These are phyloP conservation scores for Tachystola acroxantha DNA, from an alignment of 2,888 invertebrate genomes.

Conservation along the genomic window DNA sequence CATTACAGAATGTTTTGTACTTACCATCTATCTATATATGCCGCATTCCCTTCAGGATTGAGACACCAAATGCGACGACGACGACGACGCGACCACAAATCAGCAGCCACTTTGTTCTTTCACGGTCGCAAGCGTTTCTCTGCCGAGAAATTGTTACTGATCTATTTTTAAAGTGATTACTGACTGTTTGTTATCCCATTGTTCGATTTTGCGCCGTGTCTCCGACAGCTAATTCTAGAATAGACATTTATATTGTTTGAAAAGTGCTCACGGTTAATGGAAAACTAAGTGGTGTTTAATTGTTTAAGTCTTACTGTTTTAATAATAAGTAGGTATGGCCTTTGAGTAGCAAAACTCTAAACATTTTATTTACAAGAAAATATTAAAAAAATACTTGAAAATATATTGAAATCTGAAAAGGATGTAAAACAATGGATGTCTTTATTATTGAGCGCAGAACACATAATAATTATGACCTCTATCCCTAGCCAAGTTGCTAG, in stretches of 20 bases:
- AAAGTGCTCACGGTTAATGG: conserved; percentile 48
- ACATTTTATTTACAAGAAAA: neutral
- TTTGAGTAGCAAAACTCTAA: too few relatives aligned
- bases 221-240: conserved; percentile 30
- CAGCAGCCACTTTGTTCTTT: conserved; percentile 68
- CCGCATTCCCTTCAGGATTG: conserved; percentile 52
- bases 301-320: conserved; percentile 31
- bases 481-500: too few relatives aligned
- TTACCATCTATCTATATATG: conserved; percentile 22
- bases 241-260: conserved; percentile 31
- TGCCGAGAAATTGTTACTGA: conserved; percentile 46
- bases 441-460: conserved; percentile 31
- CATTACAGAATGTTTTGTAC: conserved; percentile 28
- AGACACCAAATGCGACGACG: conserved; percentile 45
- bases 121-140: conserved; percentile 50
- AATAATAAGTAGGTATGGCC: too few relatives aligned
- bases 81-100: conserved; percentile 55
- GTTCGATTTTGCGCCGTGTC: conserved; percentile 38
- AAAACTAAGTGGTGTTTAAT: conserved; percentile 50
- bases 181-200: conserved; percentile 44
- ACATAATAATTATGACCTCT: too few relatives aligned
- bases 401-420: conserved; percentile 59
- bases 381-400: conserved; percentile 20
- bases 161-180: conserved; percentile 61
- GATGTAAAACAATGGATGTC: conserved; percentile 49